Evolutionary conservation across 1,140 invertebrate genomes (phyloP), one percentile per base, ranked within the genome.

Genomic region (Drosophila tristis): DNA sequence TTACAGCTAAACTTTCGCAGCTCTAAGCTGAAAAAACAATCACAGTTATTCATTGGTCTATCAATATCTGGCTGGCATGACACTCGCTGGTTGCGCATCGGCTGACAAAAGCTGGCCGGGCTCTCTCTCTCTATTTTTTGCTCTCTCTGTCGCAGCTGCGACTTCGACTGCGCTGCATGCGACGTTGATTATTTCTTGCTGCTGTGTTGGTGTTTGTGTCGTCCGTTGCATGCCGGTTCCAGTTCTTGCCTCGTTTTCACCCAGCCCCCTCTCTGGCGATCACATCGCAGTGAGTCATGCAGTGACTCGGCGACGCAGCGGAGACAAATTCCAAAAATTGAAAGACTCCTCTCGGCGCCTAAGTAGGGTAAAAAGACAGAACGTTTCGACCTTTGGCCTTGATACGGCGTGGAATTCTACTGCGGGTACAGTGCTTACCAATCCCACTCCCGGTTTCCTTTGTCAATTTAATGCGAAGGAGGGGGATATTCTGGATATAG

Each of bases 191-290:
- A 31, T 31, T 31, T 31, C 31, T 31, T 9, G 49, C 45, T 6
- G 39, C n/a, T 50, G 13, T 39, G 55, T 3, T 35, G 45, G 70
- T 66, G 26, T 74, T 48, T 29, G 71, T 74, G 25, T 13, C 39
- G 9, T 35, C 31, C 11, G 62, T 67, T 75, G 73, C 73, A 75
- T 75, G 73, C 73, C 73, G 73, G 73, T 75, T 75, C 68, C 59
- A 51, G 67, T 66, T 42, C 47, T 74, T 61, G 49, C 35, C 35
- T 15, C 43, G 56, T 42, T 50, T 25, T 42, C 26, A 20, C 39
- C 39, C 43, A 20, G 39, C 25, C n/a, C 35, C 7, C 15, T 20
- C 59, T 60, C 70, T 15, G 25, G 20, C 44, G 57, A 35, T 35
- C 57, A 47, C 50, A 51, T n/a, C 50, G 7, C 2, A 15, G 56